Conservation (phyloP, 1,140 invertebrate species). For the Drosophila teissieri region DNA sequence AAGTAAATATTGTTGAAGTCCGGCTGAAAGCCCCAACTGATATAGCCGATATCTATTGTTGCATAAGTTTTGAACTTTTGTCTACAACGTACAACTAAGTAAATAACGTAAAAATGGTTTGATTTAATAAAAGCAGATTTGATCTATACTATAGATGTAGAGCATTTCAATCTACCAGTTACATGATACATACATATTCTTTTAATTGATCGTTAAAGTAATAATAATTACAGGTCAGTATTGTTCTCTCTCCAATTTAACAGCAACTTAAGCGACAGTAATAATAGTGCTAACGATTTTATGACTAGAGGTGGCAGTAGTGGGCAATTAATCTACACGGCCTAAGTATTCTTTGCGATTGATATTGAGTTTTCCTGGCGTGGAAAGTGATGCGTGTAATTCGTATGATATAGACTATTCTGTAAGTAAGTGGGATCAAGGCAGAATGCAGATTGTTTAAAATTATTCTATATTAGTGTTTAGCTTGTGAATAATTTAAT, state of each 20-base stretch:
- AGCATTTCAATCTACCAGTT: neutral
- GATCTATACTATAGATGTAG: neutral
- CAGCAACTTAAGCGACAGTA: slow-evolving; percentile 2
- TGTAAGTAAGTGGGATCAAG: neutral
- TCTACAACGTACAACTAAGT: too few species aligned
- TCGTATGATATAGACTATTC: neutral
- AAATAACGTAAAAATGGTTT: too few species aligned
- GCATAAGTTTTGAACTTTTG: too few species aligned
- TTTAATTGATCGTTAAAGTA: neutral
- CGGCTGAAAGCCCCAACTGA: too few species aligned
- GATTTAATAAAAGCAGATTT: neutral
- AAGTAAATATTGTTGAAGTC: too few species aligned
- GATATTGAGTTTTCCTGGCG: slow-evolving; percentile 4
- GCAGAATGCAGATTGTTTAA: neutral
- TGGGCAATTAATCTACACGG: slow-evolving; percentile 7
- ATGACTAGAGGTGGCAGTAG: slow-evolving; percentile 1
- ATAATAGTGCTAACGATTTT: slow-evolving; percentile 1
- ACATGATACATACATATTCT: neutral
- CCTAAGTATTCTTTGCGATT: slow-evolving; percentile 4
- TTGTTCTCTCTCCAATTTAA: neutral
- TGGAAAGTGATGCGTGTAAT: neutral
- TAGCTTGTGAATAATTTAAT: too few species aligned
- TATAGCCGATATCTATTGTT: too few species aligned
- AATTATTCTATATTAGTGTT: too few species aligned
- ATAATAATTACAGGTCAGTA: neutral